Percentiles rank a stretch among this genome's conserved stretches.
Conservation (phyloP, 2,797 vertebrate genomes). For the Microctenopoma steveboyesi region DNA sequence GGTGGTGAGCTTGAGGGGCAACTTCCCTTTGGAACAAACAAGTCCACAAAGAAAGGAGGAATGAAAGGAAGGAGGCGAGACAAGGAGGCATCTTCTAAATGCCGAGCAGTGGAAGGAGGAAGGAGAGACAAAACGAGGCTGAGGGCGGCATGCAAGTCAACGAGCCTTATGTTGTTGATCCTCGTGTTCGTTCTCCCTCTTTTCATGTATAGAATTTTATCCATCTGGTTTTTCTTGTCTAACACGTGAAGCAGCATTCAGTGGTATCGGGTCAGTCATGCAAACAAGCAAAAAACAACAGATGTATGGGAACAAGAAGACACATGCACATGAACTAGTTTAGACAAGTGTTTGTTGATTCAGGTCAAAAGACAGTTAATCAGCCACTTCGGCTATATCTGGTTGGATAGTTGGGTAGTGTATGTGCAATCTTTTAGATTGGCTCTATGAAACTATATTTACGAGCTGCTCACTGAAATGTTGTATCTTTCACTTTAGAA, state of each 20-base stretch:
- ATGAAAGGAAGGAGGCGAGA: conserved; percentile 26
- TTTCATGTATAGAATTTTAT: conserved; percentile 43
- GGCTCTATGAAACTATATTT: background rate
- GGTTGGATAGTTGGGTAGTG: background rate
- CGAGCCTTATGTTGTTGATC: conserved; percentile 33
- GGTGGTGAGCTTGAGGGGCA: conserved; percentile 23
- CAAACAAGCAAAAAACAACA: conserved; percentile 4
- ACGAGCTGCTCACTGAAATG: background rate
- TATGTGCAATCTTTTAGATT: background rate
- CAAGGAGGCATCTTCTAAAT: conserved; percentile 42
- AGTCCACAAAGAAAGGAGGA: conserved; percentile 21
- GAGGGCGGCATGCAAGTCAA: conserved; percentile 49
- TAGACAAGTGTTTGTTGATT: background rate
- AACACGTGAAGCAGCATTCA: conserved; percentile 72
- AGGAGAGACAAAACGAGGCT: conserved; percentile 17
- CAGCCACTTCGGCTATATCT: background rate
- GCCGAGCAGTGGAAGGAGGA: conserved; percentile 18
- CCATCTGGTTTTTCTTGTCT: conserved; percentile 48
- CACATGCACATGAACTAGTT: background rate
- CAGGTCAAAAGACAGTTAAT: background rate
- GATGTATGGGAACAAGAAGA: conserved; percentile 6
- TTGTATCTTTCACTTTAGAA: background rate
- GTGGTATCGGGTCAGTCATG: conserved; percentile 27
- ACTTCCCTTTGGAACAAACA: conserved; percentile 23
- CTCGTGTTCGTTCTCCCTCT: background rate